A percentile compares a stretch with the other conserved stretches of the same genome.
Conservation (phyloP, 2,113 vertebrate species). For the Rhombomys opimus region DNA sequence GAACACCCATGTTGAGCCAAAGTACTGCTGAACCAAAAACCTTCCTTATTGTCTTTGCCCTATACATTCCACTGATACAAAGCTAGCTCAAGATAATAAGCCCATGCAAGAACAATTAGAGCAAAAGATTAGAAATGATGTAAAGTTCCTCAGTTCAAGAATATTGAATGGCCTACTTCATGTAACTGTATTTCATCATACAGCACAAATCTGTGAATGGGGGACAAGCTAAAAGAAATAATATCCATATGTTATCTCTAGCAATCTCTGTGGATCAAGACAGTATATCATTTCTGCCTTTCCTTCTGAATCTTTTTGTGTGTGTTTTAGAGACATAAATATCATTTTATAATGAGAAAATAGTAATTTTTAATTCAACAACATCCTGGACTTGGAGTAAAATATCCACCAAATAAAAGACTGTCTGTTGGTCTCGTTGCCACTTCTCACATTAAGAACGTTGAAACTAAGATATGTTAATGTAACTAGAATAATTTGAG, state of each 20-base stretch:
- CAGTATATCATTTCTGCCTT: neutral
- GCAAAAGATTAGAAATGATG: neutral
- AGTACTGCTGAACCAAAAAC: neutral
- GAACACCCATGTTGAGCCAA: neutral
- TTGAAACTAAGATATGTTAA: neutral
- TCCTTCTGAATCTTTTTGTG: neutral
- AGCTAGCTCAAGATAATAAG: neutral
- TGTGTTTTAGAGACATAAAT: neutral
- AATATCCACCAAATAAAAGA: neutral
- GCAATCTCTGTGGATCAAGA: neutral
- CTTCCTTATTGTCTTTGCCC: neutral
- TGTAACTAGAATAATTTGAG: neutral
- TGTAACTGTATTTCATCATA: neutral
- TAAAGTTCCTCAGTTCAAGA: constrained; percentile 35
- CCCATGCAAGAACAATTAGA: neutral
- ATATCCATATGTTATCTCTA: neutral
- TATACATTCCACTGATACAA: neutral
- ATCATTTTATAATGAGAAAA: constrained; percentile 38
- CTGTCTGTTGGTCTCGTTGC: neutral
- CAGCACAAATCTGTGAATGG: neutral
- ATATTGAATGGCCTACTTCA: constrained; percentile 28
- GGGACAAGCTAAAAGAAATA: constrained; percentile 10
- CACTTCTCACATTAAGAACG: neutral
- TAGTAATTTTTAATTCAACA: constrained; percentile 11
- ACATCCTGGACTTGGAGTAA: neutral